These are phyloP conservation scores for Drosophila bocki DNA, from an alignment of 1,140 invertebrate genomes.

Conservation along the genomic window DNA sequence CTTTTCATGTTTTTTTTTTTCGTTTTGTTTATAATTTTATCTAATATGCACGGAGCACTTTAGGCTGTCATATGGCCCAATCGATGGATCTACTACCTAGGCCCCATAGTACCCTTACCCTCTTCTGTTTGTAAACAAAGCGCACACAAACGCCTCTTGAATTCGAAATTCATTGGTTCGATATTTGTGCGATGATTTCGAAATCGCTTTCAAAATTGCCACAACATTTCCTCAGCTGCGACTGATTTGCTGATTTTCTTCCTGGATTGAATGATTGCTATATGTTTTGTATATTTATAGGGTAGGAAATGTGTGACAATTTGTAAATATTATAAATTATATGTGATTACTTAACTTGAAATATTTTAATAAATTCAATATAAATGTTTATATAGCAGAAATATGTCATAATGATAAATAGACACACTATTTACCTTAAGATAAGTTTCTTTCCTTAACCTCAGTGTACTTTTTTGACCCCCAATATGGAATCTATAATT, in stretches of 20 bases:
- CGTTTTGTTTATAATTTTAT: constrained; percentile 78
- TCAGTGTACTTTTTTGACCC: not conserved
- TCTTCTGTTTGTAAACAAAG: constrained; percentile 72
- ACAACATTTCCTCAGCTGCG: constrained; percentile 30
- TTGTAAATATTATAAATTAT: no score
- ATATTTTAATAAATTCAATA: no score
- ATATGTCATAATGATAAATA: no score
- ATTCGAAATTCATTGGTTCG: constrained; percentile 53
- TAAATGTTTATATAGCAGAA: no score
- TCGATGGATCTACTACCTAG: constrained; percentile 37
- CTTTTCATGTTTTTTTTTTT: constrained; percentile 48
- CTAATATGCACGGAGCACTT: constrained; percentile 70
- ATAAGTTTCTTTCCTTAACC: not conserved
- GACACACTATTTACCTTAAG: not conserved
- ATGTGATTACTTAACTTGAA: no score
- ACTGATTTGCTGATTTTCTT: constrained; percentile 11
- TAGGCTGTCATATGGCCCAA: constrained; percentile 52
- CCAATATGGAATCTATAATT: constrained; percentile 27
- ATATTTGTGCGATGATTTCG: constrained; percentile 58
- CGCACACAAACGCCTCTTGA: constrained; percentile 59
- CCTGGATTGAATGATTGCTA: constrained; percentile 14
- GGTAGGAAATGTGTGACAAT: not conserved
- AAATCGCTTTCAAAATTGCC: constrained; percentile 60
- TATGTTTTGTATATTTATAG: not conserved
- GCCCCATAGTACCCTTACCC: constrained; percentile 8